Percentiles rank a stretch among this genome's conserved stretches.
Evolutionary conservation across 2,113 vertebrate species (phyloP).

Genomic region (Heterocephalus glaber): DNA sequence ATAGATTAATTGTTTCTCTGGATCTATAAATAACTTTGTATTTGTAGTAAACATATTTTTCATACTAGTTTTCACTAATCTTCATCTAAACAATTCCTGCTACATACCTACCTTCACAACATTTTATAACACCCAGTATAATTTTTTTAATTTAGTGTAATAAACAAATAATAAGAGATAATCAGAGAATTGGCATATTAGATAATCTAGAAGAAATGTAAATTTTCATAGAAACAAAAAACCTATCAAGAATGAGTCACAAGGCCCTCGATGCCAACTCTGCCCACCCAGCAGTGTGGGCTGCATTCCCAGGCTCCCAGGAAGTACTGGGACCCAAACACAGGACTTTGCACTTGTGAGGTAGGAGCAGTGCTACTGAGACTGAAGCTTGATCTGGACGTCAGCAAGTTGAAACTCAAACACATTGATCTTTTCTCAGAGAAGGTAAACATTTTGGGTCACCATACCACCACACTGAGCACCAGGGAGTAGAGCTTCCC

Average conservation of each 20-base stretch:
- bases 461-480: too few relatives aligned
- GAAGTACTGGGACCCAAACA: too few relatives aligned
- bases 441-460: too few relatives aligned
- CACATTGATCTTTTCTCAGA: conserved; percentile 51
- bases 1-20: neutral
- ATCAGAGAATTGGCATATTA: neutral
- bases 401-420: conserved; percentile 40
- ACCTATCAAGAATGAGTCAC: neutral
- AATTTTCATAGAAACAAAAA: neutral
- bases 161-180: neutral
- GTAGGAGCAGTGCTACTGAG: too few relatives aligned
- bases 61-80: neutral
- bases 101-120: neutral
- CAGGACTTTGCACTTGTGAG: too few relatives aligned
- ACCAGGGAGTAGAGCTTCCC: too few relatives aligned
- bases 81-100: neutral
- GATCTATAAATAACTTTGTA: neutral
- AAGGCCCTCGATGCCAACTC: too few relatives aligned
- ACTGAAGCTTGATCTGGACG: neutral
- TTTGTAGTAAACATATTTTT: neutral
- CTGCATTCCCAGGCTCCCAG: too few relatives aligned
- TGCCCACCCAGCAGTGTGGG: too few relatives aligned
- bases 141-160: neutral
- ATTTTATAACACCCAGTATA: too few relatives aligned
- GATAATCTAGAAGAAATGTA: neutral